These are phyloP conservation scores for Conus ventricosus DNA, from an alignment of 1,140 invertebrate species.

Conservation along the genomic window DNA sequence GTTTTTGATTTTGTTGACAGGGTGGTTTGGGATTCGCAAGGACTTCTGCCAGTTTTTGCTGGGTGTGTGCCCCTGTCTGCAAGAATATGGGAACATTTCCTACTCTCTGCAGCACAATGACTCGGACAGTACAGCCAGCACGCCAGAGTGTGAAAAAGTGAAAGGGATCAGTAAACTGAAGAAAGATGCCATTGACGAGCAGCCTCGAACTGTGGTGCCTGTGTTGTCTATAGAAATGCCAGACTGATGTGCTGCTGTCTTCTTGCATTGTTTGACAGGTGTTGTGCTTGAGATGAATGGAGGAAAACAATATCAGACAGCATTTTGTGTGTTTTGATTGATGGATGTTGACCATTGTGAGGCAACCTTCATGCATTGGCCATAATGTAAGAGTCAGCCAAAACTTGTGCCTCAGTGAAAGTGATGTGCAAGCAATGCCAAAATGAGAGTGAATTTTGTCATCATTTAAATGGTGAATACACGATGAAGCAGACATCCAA, in stretches of 20 bases:
- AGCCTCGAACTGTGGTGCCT: conserved; percentile 62
- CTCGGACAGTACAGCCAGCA: conserved; percentile 33
- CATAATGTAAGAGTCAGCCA: too few relatives aligned
- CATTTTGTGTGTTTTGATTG: too few relatives aligned
- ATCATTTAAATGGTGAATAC: too few relatives aligned
- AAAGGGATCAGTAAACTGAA: conserved; percentile 43
- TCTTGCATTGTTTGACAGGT: neutral
- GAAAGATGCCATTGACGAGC: conserved; percentile 58
- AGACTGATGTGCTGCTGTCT: conserved; percentile 44
- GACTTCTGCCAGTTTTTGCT: conserved; percentile 97
- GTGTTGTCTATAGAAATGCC: conserved; percentile 71
- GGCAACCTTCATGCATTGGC: too few relatives aligned
- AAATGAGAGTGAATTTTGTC: too few relatives aligned
- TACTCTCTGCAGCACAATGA: conserved; percentile 81
- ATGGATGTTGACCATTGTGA: too few relatives aligned
- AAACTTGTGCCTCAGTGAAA: too few relatives aligned
- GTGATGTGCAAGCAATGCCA: too few relatives aligned
- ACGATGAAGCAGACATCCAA: too few relatives aligned
- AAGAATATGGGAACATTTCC: conserved; percentile 98
- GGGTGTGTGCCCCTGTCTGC: conserved; percentile 92
- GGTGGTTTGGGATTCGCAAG: conserved; percentile 99
- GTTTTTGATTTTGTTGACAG: conserved; percentile 74
- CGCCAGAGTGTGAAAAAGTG: conserved; percentile 33
- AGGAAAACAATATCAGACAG: too few relatives aligned
- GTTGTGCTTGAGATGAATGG: too few relatives aligned